Evolutionary conservation across 2,113 vertebrate species (phyloP), one percentile per base, ranked within the genome.

Genomic region (Seriola aureovittata): DNA sequence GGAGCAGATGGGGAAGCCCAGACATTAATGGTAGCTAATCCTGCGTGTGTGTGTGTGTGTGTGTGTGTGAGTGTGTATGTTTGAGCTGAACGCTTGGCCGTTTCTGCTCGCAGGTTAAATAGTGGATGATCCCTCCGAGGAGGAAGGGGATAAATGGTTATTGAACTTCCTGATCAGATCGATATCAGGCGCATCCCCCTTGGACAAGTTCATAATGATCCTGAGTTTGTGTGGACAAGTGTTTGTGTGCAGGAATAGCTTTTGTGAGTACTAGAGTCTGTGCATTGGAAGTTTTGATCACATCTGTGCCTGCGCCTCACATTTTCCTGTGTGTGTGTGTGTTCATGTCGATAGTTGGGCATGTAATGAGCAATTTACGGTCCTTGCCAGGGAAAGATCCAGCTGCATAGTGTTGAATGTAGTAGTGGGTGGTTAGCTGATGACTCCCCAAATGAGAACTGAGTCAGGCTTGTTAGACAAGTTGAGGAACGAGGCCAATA

Each of bases 401-500:
- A 85, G 76, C 85, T 82, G 88, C 63, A 75, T 16, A 34, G 76
- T 65, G 57, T 71, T 83, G 71, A 70, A 34, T 66, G 63, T 19
- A 71, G 63, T 68, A 62, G 88, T 89, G 84, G 76, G 82, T 19
- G 78, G 75, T 85, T 62, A 75, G 84, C 69, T 16, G 75, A 88
- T 85, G 75, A 89, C 71, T 88, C 55, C 44, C 69, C 58, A 78
- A 92, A 91, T 84, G 89, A 88, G 84, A 85, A 78, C 72, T 81
- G 87, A 93, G 84, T 87, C 85, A 75, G 78, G 78, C 85, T 78
- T 88, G 85, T 92, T 83, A 88, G 78, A 90, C 85, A 77, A 76
- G 75, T 83, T 84, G 81, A 91, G 83, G 80, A 91, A 92, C 16
- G 50, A 87, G 84, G 85, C 89, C 91, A 90, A 85, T 81, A 82